These are phyloP conservation scores for Lophius piscatorius DNA, from an alignment of 2,113 vertebrate genomes.

Conservation along the genomic window DNA sequence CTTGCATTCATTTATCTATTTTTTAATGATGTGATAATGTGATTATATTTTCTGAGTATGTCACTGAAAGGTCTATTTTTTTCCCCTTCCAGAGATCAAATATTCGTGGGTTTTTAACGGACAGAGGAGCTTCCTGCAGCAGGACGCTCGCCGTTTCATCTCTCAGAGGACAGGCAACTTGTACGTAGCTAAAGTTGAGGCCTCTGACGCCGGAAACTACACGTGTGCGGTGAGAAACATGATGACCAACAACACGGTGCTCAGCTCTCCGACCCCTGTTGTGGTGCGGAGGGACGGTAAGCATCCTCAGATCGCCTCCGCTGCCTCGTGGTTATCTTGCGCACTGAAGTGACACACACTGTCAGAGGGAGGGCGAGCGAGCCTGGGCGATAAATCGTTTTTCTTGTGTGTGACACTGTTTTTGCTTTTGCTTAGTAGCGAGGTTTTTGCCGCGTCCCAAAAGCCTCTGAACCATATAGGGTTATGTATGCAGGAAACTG, in stretches of 20 bases:
- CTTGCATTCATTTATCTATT: too few species aligned
- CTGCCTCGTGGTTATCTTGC: slow-evolving; percentile 38
- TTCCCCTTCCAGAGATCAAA: slow-evolving; percentile 79
- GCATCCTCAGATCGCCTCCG: slow-evolving; percentile 26
- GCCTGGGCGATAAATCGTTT: slow-evolving; percentile 51
- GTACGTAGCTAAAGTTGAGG: slow-evolving; percentile 88
- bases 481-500: slow-evolving; percentile 36
- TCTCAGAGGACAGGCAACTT: slow-evolving; percentile 87
- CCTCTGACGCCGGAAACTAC: slow-evolving; percentile 86
- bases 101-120: slow-evolving; percentile 88
- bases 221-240: slow-evolving; percentile 84
- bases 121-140: slow-evolving; percentile 71
- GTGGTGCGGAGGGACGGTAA: slow-evolving; percentile 85
- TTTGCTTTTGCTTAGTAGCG: slow-evolving; percentile 47
- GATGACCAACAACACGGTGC: slow-evolving; percentile 72
- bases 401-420: slow-evolving; percentile 60
- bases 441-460: slow-evolving; percentile 25
- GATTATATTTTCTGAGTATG: neutral
- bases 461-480: slow-evolving; percentile 34
- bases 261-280: slow-evolving; percentile 85
- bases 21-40: too few species aligned
- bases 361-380: slow-evolving; percentile 6
- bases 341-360: slow-evolving; percentile 26
- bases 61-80: slow-evolving; percentile 8
- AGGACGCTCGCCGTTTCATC: slow-evolving; percentile 82